Conservation (phyloP, 2,888 invertebrate species). For the Tillus elongatus region DNA sequence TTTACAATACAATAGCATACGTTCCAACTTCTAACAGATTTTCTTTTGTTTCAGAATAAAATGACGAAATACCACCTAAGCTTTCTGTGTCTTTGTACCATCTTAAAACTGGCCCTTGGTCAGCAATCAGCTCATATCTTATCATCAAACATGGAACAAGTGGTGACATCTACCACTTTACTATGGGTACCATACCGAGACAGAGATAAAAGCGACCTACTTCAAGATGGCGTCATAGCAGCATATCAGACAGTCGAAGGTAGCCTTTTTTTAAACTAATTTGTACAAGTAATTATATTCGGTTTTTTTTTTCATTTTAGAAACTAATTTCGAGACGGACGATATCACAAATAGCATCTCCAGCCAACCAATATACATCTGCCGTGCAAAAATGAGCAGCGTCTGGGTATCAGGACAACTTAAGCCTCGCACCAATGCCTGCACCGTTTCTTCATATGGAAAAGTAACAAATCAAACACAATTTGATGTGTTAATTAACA, state of each 20-base stretch:
- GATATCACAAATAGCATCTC: conserved; percentile 45
- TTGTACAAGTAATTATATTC: no score
- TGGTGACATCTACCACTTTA: conserved; percentile 70
- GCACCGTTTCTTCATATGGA: conserved; percentile 54
- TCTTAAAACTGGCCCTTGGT: conserved; percentile 10
- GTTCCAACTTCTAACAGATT: no score
- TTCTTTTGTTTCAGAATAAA: background rate
- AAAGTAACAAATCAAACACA: conserved; percentile 46
- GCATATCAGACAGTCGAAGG: conserved; percentile 36
- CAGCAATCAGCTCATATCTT: conserved; percentile 34
- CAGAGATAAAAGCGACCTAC: conserved; percentile 36
- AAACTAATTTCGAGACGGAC: conserved; percentile 57
- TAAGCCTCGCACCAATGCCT: conserved; percentile 46
- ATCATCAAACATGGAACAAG: conserved; percentile 48
- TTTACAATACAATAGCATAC: no score
- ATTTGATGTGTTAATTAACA: conserved; percentile 69
- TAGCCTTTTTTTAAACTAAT: conserved; percentile 18
- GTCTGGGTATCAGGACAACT: conserved; percentile 66
- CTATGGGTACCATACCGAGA: conserved; percentile 57
- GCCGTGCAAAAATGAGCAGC: conserved; percentile 62
- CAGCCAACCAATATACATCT: conserved; percentile 55
- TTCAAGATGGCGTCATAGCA: conserved; percentile 60
- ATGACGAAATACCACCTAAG: background rate
- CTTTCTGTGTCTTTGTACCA: background rate
- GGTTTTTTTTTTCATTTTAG: no score